phyloP scores from a whole-genome alignment of 2,113 vertebrate genomes.

The Menura novaehollandiae region DNA sequence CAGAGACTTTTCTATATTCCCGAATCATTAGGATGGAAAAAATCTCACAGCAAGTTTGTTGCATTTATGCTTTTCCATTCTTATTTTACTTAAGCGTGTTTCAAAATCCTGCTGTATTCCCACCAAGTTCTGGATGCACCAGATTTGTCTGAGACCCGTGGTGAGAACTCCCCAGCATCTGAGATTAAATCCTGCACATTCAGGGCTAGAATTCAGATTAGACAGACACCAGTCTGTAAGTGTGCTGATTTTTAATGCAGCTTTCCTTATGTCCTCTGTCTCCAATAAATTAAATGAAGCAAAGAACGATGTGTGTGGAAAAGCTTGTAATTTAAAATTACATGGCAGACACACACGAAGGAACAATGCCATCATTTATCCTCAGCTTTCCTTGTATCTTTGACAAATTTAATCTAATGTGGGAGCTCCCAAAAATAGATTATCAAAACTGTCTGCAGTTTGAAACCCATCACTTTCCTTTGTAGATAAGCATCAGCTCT shows the following conservation, averaged over 20 bases:
- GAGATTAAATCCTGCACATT: neutral
- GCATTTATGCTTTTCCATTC: neutral
- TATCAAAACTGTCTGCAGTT: neutral
- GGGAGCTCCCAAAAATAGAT: neutral
- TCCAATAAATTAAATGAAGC: neutral
- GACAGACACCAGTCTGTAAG: neutral
- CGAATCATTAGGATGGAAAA: neutral
- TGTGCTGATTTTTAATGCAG: neutral
- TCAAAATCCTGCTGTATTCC: neutral
- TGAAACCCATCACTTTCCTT: neutral
- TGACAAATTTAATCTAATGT: neutral
- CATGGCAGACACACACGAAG: neutral
- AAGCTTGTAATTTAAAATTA: neutral
- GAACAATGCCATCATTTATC: neutral
- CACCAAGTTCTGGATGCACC: neutral
- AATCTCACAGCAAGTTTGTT: neutral
- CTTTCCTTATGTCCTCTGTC: neutral
- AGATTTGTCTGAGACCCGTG: neutral
- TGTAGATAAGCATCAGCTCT: neutral
- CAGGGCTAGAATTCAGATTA: neutral
- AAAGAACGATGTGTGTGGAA: neutral
- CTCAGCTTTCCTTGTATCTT: neutral
- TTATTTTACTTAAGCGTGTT: neutral
- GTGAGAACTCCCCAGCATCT: neutral
- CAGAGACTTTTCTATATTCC: neutral